A percentile compares a stretch with the other conserved stretches of the same genome.
These are phyloP conservation scores for Leptopilina drosophilae DNA, from an alignment of 2,888 invertebrate genomes.

Conservation along the genomic window DNA sequence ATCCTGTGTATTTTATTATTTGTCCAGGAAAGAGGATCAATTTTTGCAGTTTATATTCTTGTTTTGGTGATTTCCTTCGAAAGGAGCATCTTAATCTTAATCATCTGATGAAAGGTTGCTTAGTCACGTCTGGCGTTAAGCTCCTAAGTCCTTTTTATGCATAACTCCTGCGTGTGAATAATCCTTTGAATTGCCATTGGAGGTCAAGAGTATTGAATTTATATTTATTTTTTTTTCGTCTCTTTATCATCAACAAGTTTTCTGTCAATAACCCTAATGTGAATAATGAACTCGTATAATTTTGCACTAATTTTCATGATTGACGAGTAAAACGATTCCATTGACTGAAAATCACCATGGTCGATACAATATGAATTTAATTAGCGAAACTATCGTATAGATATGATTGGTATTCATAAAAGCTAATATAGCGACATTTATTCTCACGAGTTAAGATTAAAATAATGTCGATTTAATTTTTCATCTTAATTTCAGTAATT, in stretches of 20 bases:
- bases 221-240: neutral
- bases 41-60: slow-evolving; percentile 9
- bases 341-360: slow-evolving; percentile 27
- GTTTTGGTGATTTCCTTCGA: neutral
- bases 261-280: slow-evolving; percentile 28
- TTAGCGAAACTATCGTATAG: slow-evolving; percentile 18
- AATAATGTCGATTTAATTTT: slow-evolving; percentile 13
- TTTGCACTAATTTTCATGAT: slow-evolving; percentile 10
- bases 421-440: neutral
- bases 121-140: slow-evolving; percentile 25
- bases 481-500: neutral
- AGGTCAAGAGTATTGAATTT: slow-evolving; percentile 17
- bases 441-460: slow-evolving; percentile 21
- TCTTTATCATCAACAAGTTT: neutral
- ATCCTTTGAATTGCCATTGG: slow-evolving; percentile 17
- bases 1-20: neutral
- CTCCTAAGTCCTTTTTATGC: slow-evolving; percentile 16
- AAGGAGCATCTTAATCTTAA: slow-evolving; percentile 25
- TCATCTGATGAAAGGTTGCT: slow-evolving; percentile 38
- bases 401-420: slow-evolving; percentile 28
- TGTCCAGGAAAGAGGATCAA: neutral
- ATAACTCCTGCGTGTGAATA: slow-evolving; percentile 26
- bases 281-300: neutral
- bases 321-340: slow-evolving; percentile 19
- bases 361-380: slow-evolving; percentile 28